Evolutionary conservation across 2,888 invertebrate species (phyloP).

Genomic region (Rotaria magnacalcarata): DNA sequence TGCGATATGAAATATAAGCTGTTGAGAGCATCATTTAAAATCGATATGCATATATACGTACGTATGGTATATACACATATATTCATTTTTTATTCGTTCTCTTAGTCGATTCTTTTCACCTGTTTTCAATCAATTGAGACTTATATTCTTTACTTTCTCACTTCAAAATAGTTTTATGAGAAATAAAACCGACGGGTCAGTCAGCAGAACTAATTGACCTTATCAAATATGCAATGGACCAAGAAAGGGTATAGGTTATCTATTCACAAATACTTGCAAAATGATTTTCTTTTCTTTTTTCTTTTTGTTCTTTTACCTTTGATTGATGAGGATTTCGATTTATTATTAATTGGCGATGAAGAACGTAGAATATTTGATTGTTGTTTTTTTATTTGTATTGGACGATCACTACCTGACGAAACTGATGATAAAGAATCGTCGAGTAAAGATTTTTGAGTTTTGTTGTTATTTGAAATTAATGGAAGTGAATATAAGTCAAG

Average conservation of each 20-base stretch:
- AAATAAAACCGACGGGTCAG: neutral
- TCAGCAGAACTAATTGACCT: constrained; percentile 21
- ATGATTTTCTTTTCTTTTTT: no score
- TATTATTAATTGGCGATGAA: neutral
- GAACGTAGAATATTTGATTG: neutral
- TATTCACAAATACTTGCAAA: neutral
- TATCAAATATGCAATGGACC: constrained; percentile 13
- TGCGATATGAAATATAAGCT: neutral
- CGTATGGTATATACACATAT: neutral
- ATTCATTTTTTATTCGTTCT: neutral
- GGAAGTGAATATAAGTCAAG: neutral
- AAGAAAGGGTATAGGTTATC: neutral
- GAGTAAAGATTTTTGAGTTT: neutral
- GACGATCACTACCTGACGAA: neutral
- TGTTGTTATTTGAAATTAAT: neutral
- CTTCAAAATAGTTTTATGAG: neutral
- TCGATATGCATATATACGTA: neutral
- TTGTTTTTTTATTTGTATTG: neutral
- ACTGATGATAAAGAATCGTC: constrained; percentile 7
- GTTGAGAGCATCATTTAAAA: neutral
- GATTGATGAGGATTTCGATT: neutral
- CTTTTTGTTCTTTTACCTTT: neutral
- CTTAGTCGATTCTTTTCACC: constrained; percentile 9
- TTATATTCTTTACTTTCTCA: neutral
- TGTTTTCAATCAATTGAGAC: constrained; percentile 29